A percentile compares a stretch with the other conserved stretches of the same genome.
Evolutionary conservation across 2,113 vertebrate genomes (phyloP).

Genomic region (Sander lucioperca): DNA sequence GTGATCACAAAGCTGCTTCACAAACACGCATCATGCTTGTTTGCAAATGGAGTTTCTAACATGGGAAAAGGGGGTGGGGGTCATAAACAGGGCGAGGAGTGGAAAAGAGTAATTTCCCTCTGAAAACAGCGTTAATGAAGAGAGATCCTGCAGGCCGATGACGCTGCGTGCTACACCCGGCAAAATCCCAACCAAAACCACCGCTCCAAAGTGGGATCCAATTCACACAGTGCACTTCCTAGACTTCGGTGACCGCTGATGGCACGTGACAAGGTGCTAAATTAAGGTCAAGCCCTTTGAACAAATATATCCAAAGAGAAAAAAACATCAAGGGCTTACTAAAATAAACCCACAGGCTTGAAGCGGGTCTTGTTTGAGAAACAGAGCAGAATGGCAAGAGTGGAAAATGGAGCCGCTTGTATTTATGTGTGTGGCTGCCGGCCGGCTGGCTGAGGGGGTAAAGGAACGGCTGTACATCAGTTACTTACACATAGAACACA

Average conservation of each 20-base stretch:
- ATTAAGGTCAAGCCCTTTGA: conserved; percentile 74
- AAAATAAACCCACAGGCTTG: conserved; percentile 74
- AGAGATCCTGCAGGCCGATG: conserved; percentile 18
- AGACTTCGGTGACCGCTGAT: conserved; percentile 40
- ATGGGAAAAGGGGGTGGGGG: conserved; percentile 10
- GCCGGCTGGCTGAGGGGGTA: conserved; percentile 25
- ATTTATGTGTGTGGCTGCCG: conserved; percentile 57
- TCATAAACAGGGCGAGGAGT: conserved; percentile 48
- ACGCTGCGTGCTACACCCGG: conserved; percentile 12
- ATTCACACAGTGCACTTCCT: conserved; percentile 53
- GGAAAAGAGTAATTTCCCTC: conserved; percentile 67
- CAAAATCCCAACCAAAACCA: conserved; percentile 44
- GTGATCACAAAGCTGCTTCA: conserved; percentile 43
- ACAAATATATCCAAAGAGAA: conserved; percentile 70
- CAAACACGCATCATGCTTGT: conserved; percentile 51
- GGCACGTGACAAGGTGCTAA: conserved; percentile 71
- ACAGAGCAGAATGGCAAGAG: conserved; percentile 62
- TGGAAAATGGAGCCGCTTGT: conserved; percentile 75
- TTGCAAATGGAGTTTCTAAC: conserved; percentile 27
- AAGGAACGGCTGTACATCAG: conserved; percentile 59
- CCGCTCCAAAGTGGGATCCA: background rate
- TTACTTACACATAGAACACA: conserved; percentile 74
- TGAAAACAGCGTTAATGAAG: conserved; percentile 69
- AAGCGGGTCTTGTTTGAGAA: conserved; percentile 72
- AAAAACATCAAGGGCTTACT: conserved; percentile 66